Base-by-base conservation (phyloP, 2,888 invertebrate species). In the Gasteruption jaculator region DNA sequence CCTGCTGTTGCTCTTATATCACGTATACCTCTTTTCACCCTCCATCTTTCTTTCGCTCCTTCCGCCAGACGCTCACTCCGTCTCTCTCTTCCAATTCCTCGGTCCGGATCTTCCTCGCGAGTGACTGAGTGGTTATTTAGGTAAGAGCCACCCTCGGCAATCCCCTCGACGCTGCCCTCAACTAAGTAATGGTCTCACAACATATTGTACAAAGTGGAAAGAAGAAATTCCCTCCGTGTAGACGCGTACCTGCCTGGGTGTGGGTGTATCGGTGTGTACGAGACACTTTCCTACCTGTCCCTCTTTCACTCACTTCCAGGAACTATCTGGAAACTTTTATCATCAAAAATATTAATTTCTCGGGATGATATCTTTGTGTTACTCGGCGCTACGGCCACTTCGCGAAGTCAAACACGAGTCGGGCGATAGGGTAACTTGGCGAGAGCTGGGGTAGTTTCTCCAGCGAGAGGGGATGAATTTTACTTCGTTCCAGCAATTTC, bases 41-140 rank as follows among this genome's bases (percentile, higher is more conserved):
- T 19, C 15, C 18, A 11, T 31, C 27, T 34, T 12, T 34, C 38
- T 38, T 33, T 43, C 42, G 43, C 39, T 43, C 45, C 35, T 40
- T 39, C 48, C 39, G 44, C 38, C 34, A 46, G 46, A 38, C 43
- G 38, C 51, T 48, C 48, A 43, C 51, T 56, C 51, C 58, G n/a
- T n/a, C n/a, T n/a, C n/a, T n/a, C n/a, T n/a, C n/a, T n/a, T n/a
- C n/a, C n/a, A n/a, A n/a, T n/a, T n/a, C n/a, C 54, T 50, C 50
- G 48, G 48, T 58, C 55, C 55, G 57, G 60, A 60, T 58, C 62
- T 59, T n/a, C n/a, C n/a, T n/a, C n/a, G 57, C 61, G 61, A 69
- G 69, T 69, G 70, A 69, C 70, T 69, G 70, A 70, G 70, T 70
- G 69, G 68, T 70, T 69, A 70, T 70, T 70, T 70, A 68, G 70